Base-by-base conservation (phyloP, 2,888 invertebrate species). In the Cataglyphis rosenhaueri region DNA sequence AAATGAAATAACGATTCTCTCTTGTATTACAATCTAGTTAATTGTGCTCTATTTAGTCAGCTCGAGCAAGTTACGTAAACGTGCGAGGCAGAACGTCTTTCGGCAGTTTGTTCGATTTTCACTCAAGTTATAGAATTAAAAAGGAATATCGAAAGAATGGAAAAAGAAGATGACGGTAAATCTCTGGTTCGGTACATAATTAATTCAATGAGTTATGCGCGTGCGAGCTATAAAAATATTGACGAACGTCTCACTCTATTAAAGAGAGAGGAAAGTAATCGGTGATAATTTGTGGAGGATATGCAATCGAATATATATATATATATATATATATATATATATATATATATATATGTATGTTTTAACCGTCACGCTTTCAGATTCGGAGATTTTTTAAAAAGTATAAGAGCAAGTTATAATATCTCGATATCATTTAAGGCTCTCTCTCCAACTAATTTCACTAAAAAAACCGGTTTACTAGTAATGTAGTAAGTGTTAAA, bases 21-120 rank as follows among this genome's bases (percentile, higher is more conserved):
- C 6, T 25, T 12, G 8, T 12, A 41, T 55, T 44, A 44, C 10
- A 35, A 62, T 75, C 12, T 38, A 18, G 8, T 10, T 52, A 52
- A 52, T 52, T 52, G 6, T n/a, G 6, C 2, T 8, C n/a, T 1
- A 15, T 25, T 66, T 15, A 44, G 55, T 76, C 25, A 18, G 0
- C 3, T 41, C 2, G 1, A 57, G 29, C 21, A 5, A 3, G 10
- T 38, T 48, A 15, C 12, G 9, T 29, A 10, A 10, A 29, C 25
- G n/a, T 41, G 65, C 35, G 62, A 55, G 10, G 71, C 73, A 83
- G 81, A 83, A 81, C 73, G 83, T 73, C 12, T 21, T n/a, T 29
- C 48, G 35, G 29, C 66, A 29, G 66, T 81, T 83, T 52, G 65
- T 66, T 81, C 15, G 66, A 81, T 83, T 81, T 83, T 12, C 73